A percentile compares a stretch with the other conserved stretches of the same genome.
phyloP scores from a whole-genome alignment of 2,888 invertebrate species.

The Lordiphosa fenestrarum region DNA sequence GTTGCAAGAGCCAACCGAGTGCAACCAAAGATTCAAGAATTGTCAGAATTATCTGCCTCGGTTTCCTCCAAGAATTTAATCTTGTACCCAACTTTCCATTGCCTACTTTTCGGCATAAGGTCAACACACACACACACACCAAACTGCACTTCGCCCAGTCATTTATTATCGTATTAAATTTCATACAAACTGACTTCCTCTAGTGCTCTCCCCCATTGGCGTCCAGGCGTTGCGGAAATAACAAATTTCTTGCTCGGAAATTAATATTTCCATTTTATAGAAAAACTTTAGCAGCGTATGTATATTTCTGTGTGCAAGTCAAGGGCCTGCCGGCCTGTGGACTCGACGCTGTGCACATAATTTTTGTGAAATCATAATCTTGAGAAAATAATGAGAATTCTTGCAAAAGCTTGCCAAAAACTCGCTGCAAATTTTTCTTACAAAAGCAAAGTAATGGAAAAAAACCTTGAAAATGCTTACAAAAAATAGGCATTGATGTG shows the following conservation, averaged over 20 bases:
- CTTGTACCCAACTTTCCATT: constrained; percentile 36
- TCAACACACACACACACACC: constrained; percentile 18
- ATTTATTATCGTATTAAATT: constrained; percentile 70
- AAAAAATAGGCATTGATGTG: too few relatives aligned
- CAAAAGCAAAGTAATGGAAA: too few relatives aligned
- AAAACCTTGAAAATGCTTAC: neutral
- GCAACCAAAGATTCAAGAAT: neutral
- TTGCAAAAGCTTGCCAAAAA: constrained; percentile 47
- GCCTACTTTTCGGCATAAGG: constrained; percentile 40
- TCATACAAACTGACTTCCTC: constrained; percentile 12
- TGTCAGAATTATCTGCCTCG: neutral
- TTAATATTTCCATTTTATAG: constrained; percentile 73
- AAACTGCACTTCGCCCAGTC: constrained; percentile 26
- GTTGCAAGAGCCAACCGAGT: constrained; percentile 16
- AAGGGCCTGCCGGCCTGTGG: constrained; percentile 22
- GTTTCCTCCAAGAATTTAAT: constrained; percentile 23
- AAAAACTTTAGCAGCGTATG: constrained; percentile 57
- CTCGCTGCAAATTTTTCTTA: constrained; percentile 28
- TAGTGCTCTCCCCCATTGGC: constrained; percentile 26
- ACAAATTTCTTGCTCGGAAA: constrained; percentile 76
- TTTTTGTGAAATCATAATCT: constrained; percentile 54
- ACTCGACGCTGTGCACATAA: constrained; percentile 33
- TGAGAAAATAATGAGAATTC: constrained; percentile 57
- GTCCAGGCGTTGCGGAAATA: constrained; percentile 62
- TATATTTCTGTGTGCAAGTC: constrained; percentile 22